These are phyloP conservation scores for Poecile montanus DNA, from an alignment of 2,797 vertebrate genomes.

Conservation along the genomic window DNA sequence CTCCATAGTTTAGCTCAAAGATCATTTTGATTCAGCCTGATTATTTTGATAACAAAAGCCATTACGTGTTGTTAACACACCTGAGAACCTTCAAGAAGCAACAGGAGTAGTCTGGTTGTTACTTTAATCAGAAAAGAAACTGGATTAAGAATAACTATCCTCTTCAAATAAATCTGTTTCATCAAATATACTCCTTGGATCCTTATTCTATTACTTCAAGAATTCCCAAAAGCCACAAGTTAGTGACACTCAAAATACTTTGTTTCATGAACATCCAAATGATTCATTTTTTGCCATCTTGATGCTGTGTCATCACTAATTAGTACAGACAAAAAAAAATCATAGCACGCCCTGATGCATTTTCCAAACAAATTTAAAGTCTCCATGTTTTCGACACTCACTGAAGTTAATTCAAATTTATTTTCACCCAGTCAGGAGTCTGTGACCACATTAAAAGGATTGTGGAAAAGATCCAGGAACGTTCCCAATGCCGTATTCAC, in stretches of 20 bases:
- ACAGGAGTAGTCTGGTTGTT: neutral
- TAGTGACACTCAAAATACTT: conserved; percentile 20
- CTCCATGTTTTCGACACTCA: conserved; percentile 54
- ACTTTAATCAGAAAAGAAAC: neutral
- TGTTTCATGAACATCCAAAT: conserved; percentile 28
- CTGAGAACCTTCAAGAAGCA: neutral
- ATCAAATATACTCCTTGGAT: conserved; percentile 11
- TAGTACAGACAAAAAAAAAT: conserved; percentile 36
- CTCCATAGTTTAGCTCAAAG: neutral
- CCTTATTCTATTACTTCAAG: neutral
- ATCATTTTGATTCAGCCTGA: neutral
- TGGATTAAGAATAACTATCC: neutral
- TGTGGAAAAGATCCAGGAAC: conserved; percentile 40
- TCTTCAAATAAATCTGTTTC: conserved; percentile 30
- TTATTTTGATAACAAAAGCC: neutral
- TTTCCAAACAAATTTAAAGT: conserved; percentile 54
- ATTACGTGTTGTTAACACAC: neutral
- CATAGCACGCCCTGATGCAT: neutral
- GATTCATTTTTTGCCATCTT: conserved; percentile 60
- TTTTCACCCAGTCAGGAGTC: conserved; percentile 57
- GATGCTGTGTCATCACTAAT: conserved; percentile 61
- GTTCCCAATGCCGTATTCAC: conserved; percentile 46
- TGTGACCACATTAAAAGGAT: conserved; percentile 56
- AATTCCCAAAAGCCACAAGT: conserved; percentile 42
- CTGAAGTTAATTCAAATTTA: conserved; percentile 56